phyloP scores from a whole-genome alignment of 2,797 vertebrate species.

The Tiaroga cobitis region DNA sequence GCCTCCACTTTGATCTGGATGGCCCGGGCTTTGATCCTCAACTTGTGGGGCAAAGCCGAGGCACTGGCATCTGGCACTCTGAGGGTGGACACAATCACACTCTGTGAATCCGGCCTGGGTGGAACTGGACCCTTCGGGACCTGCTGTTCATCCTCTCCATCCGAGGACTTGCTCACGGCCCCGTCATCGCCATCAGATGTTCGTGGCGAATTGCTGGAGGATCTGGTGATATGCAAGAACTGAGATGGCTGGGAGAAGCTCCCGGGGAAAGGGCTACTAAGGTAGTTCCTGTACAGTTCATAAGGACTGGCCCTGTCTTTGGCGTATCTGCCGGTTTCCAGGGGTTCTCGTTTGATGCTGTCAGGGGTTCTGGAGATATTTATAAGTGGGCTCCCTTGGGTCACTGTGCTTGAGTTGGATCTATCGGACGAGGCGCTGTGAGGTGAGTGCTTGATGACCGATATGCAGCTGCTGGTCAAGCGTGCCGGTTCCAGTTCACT shows the following conservation, averaged over 20 bases:
- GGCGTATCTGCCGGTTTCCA: slow-evolving; percentile 78
- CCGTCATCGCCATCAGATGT: slow-evolving; percentile 89
- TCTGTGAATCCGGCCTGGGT: slow-evolving; percentile 83
- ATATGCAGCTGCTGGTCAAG: slow-evolving; percentile 86
- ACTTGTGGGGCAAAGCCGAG: slow-evolving; percentile 93
- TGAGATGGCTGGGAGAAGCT: slow-evolving; percentile 84
- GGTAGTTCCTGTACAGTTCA: slow-evolving; percentile 83
- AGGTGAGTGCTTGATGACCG: slow-evolving; percentile 95
- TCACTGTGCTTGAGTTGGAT: slow-evolving; percentile 76
- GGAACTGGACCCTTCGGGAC: slow-evolving; percentile 90
- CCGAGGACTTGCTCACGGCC: slow-evolving; percentile 87
- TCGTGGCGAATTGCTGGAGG: slow-evolving; percentile 89
- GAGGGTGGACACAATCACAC: slow-evolving; percentile 81
- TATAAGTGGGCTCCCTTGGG: slow-evolving; percentile 72
- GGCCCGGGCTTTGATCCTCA: slow-evolving; percentile 91
- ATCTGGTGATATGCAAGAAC: slow-evolving; percentile 83
- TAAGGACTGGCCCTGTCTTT: slow-evolving; percentile 82
- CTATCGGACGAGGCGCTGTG: slow-evolving; percentile 82
- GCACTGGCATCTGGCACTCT: slow-evolving; percentile 88
- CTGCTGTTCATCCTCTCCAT: slow-evolving; percentile 96
- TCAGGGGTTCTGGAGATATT: slow-evolving; percentile 77
- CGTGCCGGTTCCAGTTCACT: slow-evolving; percentile 80
- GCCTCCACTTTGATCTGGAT: slow-evolving; percentile 92
- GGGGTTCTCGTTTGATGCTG: slow-evolving; percentile 86
- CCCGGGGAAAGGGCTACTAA: slow-evolving; percentile 74